Base-by-base conservation (phyloP, 2,113 vertebrate species). In the Paedocypris sp. region DNA sequence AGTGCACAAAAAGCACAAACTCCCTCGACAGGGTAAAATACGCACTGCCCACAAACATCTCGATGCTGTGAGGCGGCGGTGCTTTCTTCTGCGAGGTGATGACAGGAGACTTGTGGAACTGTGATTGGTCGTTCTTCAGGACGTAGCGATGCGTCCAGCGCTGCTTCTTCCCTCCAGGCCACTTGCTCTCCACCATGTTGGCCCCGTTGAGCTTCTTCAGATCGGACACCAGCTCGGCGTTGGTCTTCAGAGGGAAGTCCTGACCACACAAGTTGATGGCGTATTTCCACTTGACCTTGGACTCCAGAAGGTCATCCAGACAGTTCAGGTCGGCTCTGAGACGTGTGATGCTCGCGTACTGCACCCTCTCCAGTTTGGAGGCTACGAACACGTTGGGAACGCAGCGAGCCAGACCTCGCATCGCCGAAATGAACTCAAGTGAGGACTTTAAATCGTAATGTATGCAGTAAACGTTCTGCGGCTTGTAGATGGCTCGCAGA, bases 181-280 rank as follows among this genome's bases (percentile, higher is more conserved):
- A 82, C 35, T 80, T 72, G 0, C 89, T 84, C 76, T 96, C 92
- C 61, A 93, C 71, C 93, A 94, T 96, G 72, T 90, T 94, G 43
- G 51, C 64, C 49, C 90, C 90, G 33, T 76, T 60, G 0, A 94
- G 86, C 50, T 75, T 84, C 73, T 82, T 89, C 59, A 96, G 71
- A 69, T 94, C 91, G 15, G 65, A 10, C 0, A 94, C 86, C 49
- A 96, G 71, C 54, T 94, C 86, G 0, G 80, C 84, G 75, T 92
- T 96, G 19, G 92, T 86, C 60, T 70, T 87, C 60, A 96, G 80
- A 31, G 93, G 93, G 54, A 96, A 93, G 74, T 95, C 93, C 74
- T 96, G 92, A 35, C 93, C 93, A 49, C 93, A 96, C 50, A 96
- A 72, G 69, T 96, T 96, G 66, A 96, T 91, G 59, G 79, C 88